Conservation (phyloP, 2,113 vertebrate species). For the Azemiops feae region DNA sequence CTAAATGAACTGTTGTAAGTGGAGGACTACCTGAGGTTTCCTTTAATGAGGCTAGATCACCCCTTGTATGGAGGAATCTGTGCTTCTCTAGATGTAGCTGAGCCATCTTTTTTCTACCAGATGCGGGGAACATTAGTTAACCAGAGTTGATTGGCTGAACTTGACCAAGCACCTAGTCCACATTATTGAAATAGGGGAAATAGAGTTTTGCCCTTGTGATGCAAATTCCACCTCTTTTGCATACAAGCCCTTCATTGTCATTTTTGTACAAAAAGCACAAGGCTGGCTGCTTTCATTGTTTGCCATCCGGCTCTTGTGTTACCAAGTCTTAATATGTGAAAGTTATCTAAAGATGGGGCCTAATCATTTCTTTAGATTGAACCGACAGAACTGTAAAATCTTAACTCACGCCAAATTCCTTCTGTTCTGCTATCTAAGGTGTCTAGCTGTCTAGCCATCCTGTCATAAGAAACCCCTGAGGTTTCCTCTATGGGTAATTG, state of each 20-base stretch:
- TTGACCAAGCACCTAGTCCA: not conserved
- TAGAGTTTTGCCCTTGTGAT: not conserved
- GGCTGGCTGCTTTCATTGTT: not conserved
- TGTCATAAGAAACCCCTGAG: not conserved
- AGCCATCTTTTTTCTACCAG: not conserved
- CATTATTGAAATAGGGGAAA: not conserved
- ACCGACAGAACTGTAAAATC: not conserved
- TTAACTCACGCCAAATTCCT: not conserved
- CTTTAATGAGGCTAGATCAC: not conserved
- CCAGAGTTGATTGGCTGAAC: not conserved
- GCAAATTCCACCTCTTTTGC: not conserved
- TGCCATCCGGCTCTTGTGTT: not conserved
- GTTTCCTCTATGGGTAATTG: not conserved
- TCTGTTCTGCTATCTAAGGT: not conserved
- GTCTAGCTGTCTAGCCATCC: not conserved
- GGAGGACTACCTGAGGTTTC: not conserved
- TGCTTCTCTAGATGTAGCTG: not conserved
- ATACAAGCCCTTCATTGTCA: not conserved
- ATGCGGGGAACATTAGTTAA: not conserved
- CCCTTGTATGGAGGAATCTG: not conserved
- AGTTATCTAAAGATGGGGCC: not conserved
- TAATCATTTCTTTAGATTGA: not conserved
- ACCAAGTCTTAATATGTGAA: not conserved
- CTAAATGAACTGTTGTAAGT: no score
- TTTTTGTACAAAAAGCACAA: not conserved